Evolutionary conservation across 2,888 invertebrate species (phyloP), one percentile per base, ranked within the genome.

Genomic region (Tethea ocularis): DNA sequence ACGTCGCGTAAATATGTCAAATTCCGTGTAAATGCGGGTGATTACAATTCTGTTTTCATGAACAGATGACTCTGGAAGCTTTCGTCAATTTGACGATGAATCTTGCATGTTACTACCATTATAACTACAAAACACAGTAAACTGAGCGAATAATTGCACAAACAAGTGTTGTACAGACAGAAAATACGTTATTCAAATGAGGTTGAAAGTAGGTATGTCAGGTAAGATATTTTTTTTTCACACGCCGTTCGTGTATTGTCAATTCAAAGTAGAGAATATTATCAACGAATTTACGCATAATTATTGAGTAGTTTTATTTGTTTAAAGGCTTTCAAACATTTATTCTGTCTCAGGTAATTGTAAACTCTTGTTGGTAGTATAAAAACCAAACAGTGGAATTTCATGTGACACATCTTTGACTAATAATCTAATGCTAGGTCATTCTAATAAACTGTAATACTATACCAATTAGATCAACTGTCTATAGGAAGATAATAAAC

Each of bases 31-130:
- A 69, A 69, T 71, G 71, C 77, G 72, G 74, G 66, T 71, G 68
- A 74, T 69, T 72, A 63, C 54, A 51, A 59, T 52, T 68, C 60
- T 68, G 64, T 69, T 71, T 68, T 72, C 74, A 68, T 61, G 61
- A 85, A 80, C 88, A 88, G 84, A 86, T 88, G 88, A 86, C 83
- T 75, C 0, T 22, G 84, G 84, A 82, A 83, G 82, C 68, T 69
- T 63, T 69, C 77, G 72, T 75, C 74, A 77, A 72, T 78, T 75
- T 67, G 71, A 73, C 71, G 61, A 67, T 70, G 74, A 75, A 76
- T 75, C 68, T 76, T 66, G 75, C 64, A 76, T 75, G 75, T 77
- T 78, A 80, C 74, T 64, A 69, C 63, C 56, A 57, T 41, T 61
- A 51, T 57, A 22, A 20, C 15, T 23, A 24, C 51, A 69, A 70